Percentiles rank a stretch among this genome's conserved stretches.
Evolutionary conservation across 1,140 invertebrate species (phyloP).

Genomic region (Camponotus floridanus): DNA sequence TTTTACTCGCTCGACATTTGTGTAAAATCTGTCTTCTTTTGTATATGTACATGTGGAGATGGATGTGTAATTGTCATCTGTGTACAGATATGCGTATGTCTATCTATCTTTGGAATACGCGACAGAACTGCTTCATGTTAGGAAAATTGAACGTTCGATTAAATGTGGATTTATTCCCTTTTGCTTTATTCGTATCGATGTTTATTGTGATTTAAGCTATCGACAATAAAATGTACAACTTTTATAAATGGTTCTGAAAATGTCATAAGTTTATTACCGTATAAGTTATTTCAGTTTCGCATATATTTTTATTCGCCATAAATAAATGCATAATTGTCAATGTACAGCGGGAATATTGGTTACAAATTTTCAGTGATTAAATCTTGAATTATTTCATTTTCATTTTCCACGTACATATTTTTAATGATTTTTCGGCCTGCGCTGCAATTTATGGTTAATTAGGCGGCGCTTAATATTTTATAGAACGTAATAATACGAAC

Average conservation of each 20-base stretch:
- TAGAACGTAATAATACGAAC: conserved; percentile 37
- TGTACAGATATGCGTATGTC: neutral
- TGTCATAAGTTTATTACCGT: neutral
- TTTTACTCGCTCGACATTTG: conserved; percentile 27
- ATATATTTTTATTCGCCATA: neutral
- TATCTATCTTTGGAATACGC: conserved; percentile 9
- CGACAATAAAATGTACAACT: neutral
- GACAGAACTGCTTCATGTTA: conserved; percentile 21
- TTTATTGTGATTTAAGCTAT: neutral
- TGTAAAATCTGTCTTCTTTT: conserved; percentile 7
- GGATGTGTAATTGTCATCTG: conserved; percentile 9
- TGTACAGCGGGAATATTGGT: neutral
- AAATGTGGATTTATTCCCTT: neutral
- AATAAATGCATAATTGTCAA: conserved; percentile 2
- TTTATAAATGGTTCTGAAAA: neutral
- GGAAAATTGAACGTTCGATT: conserved; percentile 14
- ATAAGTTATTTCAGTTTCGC: neutral
- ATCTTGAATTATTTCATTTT: conserved; percentile 13
- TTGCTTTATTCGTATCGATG: neutral
- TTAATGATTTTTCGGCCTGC: neutral
- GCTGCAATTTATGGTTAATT: conserved; percentile 53
- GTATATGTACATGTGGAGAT: neutral
- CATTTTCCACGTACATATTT: neutral
- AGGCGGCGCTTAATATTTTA: conserved; percentile 44
- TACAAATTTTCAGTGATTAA: conserved; percentile 1